Percentiles rank a stretch among this genome's conserved stretches.
phyloP scores from a whole-genome alignment of 2,797 vertebrate genomes.

The Selene dorsalis region DNA sequence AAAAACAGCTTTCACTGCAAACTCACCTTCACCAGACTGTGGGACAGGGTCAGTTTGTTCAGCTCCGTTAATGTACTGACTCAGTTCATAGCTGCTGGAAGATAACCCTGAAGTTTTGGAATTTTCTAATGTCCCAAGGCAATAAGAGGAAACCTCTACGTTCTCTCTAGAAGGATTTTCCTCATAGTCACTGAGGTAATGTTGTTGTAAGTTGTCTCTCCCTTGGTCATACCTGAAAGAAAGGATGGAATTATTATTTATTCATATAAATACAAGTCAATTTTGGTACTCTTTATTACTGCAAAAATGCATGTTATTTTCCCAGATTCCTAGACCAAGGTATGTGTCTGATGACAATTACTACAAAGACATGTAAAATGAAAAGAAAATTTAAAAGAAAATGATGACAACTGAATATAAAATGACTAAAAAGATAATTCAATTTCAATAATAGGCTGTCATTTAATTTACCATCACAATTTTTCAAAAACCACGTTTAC shows the following conservation, averaged over 20 bases:
- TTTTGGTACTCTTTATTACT: not conserved
- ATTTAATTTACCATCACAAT: too few relatives aligned
- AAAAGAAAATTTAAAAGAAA: too few relatives aligned
- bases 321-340: not conserved
- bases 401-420: too few relatives aligned
- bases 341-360: too few relatives aligned
- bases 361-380: too few relatives aligned
- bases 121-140: slow-evolving; percentile 77
- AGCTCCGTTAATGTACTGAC: slow-evolving; percentile 88
- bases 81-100: slow-evolving; percentile 90
- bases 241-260: not conserved
- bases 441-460: too few relatives aligned
- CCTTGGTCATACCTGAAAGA: slow-evolving; percentile 67
- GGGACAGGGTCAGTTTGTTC: slow-evolving; percentile 58
- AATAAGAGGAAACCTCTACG: slow-evolving; percentile 64
- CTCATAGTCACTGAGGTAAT: slow-evolving; percentile 50
- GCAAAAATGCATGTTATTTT: not conserved
- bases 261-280: not conserved
- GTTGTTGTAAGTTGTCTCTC: slow-evolving; percentile 52
- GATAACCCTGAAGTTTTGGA: slow-evolving; percentile 88
- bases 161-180: slow-evolving; percentile 61
- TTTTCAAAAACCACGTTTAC: too few relatives aligned
- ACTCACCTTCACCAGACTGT: slow-evolving; percentile 58
- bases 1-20: not conserved
- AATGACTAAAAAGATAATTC: too few relatives aligned